Evolutionary conservation across 92 coral and sea anemone species (phyloP), one percentile per base, ranked within the genome.

Genomic region (Heteractis magnifica): DNA sequence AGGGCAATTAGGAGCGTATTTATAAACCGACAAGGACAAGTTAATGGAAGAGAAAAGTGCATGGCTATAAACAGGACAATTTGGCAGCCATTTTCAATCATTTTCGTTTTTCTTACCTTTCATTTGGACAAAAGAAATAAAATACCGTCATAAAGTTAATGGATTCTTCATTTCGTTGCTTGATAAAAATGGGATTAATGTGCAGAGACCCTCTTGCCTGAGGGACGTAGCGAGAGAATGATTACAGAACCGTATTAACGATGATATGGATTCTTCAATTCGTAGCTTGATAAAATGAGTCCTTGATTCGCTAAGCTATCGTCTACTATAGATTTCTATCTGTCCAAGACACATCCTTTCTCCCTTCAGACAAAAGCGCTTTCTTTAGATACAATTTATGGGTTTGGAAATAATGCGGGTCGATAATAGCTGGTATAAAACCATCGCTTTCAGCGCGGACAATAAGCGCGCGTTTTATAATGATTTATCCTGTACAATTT

Each of bases 371-470:
- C 76, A 68, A 81, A 81, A 70, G 64, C 26, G 53, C 84, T 81
- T 81, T 81, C 84, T 81, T 81, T 81, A 49, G 84, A 81, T 81
- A 81, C 77, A 81, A 81, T 81, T 81, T 81, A 59, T 14, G 77
- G 82, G 52, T 18, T 81, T 70, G 77, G 19, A 52, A 70, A 81
- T 70, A 81, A 81, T 51, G 53, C n/a, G 62, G 9, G 23, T 20
- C 19, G 15, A 81, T 81, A 68, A 81, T 81, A 81, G 82, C 73
- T 62, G 8, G 68, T 60, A 51, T 77, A 20, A 81, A 50, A 52
- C 71, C 53, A 49, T 49, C 74, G 20, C 58, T 79, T 79, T 79
- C 20, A 76, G 0, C 60, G 18, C 65, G 34, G 44, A 81, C 65
- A 81, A 81, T 81, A 70, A n/a, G 8, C 51, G 34, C 56, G 56